A percentile compares a stretch with the other conserved stretches of the same genome.
phyloP scores from a whole-genome alignment of 2,888 invertebrate genomes.

The Cloeon dipterum region DNA sequence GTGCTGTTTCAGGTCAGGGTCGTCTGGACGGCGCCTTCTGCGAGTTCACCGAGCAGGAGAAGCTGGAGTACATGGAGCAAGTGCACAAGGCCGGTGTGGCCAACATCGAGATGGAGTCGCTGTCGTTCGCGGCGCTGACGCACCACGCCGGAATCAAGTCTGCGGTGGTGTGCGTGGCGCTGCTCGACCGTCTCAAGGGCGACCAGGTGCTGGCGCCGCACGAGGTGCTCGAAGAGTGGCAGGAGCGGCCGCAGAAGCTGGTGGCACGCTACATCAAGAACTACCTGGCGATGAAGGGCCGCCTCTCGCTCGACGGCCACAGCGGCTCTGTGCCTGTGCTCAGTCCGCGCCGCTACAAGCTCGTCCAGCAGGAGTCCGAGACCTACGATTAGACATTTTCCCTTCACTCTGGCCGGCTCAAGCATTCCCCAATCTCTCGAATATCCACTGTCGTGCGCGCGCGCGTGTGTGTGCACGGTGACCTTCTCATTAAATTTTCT shows the following conservation, averaged over 20 bases:
- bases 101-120: slow-evolving; percentile 95
- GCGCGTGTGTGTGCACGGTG: too few relatives aligned
- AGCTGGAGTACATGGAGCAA: slow-evolving; percentile 61
- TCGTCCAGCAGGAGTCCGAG: slow-evolving; percentile 78
- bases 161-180: slow-evolving; percentile 82
- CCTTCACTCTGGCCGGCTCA: too few relatives aligned
- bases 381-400: slow-evolving; percentile 81
- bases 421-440: too few relatives aligned
- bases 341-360: slow-evolving; percentile 66
- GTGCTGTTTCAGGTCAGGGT: slow-evolving; percentile 51
- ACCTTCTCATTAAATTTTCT: too few relatives aligned
- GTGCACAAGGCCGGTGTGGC: slow-evolving; percentile 57
- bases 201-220: slow-evolving; percentile 82
- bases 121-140: slow-evolving; percentile 81
- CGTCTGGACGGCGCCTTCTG: slow-evolving; percentile 92
- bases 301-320: slow-evolving; percentile 41
- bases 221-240: slow-evolving; percentile 77
- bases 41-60: slow-evolving; percentile 75
- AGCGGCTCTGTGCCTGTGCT: slow-evolving; percentile 54
- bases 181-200: slow-evolving; percentile 77
- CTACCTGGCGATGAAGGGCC: slow-evolving; percentile 55
- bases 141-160: slow-evolving; percentile 81
- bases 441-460: too few relatives aligned
- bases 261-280: slow-evolving; percentile 64
- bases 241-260: slow-evolving; percentile 65